Percentiles rank a stretch among this genome's conserved stretches.
phyloP scores from a whole-genome alignment of 2,797 vertebrate genomes.

The Ctenopoma multispine region DNA sequence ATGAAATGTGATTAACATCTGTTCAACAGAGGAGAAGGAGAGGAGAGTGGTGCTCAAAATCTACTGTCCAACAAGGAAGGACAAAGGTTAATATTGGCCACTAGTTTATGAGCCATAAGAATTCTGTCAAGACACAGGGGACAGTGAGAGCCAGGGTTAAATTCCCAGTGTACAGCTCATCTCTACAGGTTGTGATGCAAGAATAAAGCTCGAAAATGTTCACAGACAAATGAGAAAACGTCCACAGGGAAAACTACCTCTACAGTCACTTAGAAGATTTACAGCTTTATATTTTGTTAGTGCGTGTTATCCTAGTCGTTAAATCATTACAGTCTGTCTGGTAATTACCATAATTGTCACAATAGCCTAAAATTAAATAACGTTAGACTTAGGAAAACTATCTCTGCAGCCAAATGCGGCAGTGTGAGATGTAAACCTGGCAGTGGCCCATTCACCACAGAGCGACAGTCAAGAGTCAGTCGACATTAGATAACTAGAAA shows the following conservation, averaged over 20 bases:
- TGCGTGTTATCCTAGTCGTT: too few species aligned
- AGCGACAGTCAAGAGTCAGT: slow-evolving; percentile 26
- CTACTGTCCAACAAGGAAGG: not conserved
- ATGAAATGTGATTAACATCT: slow-evolving; percentile 55
- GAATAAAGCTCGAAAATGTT: slow-evolving; percentile 24
- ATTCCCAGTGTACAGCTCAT: slow-evolving; percentile 29
- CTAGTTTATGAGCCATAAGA: slow-evolving; percentile 36
- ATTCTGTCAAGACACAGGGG: slow-evolving; percentile 33
- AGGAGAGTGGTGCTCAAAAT: slow-evolving; percentile 1
- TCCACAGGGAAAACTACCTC: slow-evolving; percentile 5
- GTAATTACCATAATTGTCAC: not conserved
- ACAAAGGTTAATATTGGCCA: slow-evolving; percentile 1
- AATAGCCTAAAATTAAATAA: slow-evolving; percentile 28
- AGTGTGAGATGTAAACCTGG: slow-evolving; percentile 38
- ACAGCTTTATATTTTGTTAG: not conserved
- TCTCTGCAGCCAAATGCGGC: slow-evolving; percentile 66
- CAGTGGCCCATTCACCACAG: slow-evolving; percentile 40
- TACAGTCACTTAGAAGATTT: not conserved
- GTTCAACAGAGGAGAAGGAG: slow-evolving; percentile 8
- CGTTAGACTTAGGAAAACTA: slow-evolving; percentile 22
- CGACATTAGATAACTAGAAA: not conserved
- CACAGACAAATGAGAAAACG: slow-evolving; percentile 19
- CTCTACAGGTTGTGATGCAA: slow-evolving; percentile 44
- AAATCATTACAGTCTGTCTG: not conserved
- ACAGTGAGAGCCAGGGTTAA: slow-evolving; percentile 32